Percentiles rank a stretch among this genome's conserved stretches.
Conservation (phyloP, 2,888 invertebrate genomes). For the Aleiodes alternator region DNA sequence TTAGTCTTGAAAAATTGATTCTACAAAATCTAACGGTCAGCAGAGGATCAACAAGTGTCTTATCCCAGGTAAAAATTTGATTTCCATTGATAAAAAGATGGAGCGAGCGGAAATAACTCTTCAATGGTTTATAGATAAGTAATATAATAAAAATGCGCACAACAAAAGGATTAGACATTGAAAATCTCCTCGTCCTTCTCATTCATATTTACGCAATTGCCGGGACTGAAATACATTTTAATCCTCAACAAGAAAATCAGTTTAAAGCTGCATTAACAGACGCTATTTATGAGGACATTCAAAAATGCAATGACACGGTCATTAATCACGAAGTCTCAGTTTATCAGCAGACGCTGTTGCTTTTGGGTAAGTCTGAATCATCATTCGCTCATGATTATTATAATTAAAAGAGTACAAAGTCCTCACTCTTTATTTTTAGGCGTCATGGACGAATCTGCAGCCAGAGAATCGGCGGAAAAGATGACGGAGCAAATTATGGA, state of each 20-base stretch:
- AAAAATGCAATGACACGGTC: constrained; percentile 64
- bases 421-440: constrained; percentile 63
- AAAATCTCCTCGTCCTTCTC: constrained; percentile 79
- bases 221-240: constrained; percentile 79
- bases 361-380: constrained; percentile 60
- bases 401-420: neutral
- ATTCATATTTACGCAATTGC: constrained; percentile 80
- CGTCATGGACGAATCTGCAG: constrained; percentile 60
- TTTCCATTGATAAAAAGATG: neutral
- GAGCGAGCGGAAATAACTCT: neutral
- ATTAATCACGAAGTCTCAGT: constrained; percentile 61
- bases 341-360: constrained; percentile 67
- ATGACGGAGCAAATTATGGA: constrained; percentile 69
- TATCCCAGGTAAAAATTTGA: constrained; percentile 62
- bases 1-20: constrained; percentile 81
- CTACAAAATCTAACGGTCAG: constrained; percentile 73
- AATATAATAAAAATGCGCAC: constrained; percentile 78
- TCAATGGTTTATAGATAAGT: constrained; percentile 75
- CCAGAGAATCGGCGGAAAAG: constrained; percentile 69
- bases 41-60: constrained; percentile 77
- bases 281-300: constrained; percentile 79
- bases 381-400: too few species aligned
- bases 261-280: constrained; percentile 77
- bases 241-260: constrained; percentile 77
- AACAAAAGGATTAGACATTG: constrained; percentile 77